Evolutionary conservation across 2,113 vertebrate species (phyloP), one percentile per base, ranked within the genome.

Genomic region (Callithrix jacchus): DNA sequence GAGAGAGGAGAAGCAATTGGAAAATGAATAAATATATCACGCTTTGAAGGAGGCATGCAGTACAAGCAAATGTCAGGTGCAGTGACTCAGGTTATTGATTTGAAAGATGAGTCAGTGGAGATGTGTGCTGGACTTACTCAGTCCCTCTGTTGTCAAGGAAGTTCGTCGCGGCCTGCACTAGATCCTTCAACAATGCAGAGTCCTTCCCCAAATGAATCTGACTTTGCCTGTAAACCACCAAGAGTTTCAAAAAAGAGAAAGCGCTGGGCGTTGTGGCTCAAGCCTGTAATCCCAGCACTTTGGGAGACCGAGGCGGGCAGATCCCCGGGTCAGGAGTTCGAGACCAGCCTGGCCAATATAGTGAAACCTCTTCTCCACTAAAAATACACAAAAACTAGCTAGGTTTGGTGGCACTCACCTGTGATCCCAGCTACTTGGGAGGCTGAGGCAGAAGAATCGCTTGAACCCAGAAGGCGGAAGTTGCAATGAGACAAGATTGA

Each of bases 51-150:
- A 96, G 64, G 40, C n/a, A 35, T 21, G 47, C 30, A 14, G 10
- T 27, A 64, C 52, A 89, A 93, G 74, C 71, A 91, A 95, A 94
- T 93, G 94, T 91, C 97, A 96, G 89, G 79, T 64, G 10, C 12
- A 6, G 54, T 91, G 93, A 95, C 71, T 96, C 91, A 95, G 56
- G 56, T n/a, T 96, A 94, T 89, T 91, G 61, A 95, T 94, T 92
- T 79, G 77, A 76, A 91, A 77, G 54, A 91, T 86, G 64, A 79
- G 66, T 93, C 89, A 90, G 47, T 74, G 32, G 27, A 47, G 37
- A 49, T 23, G 23, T 35, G 13, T 1, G 0, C 64, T 73, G 49
- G 87, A 61, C 85, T 54, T 20, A 1, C 30, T 54, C 13, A 68
- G 74, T 17, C 68, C 58, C n/a, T 80, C 88, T 70, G 84, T 70